These are phyloP conservation scores for Clarias pachynema DNA, from an alignment of 2,797 vertebrate species.

Conservation along the genomic window DNA sequence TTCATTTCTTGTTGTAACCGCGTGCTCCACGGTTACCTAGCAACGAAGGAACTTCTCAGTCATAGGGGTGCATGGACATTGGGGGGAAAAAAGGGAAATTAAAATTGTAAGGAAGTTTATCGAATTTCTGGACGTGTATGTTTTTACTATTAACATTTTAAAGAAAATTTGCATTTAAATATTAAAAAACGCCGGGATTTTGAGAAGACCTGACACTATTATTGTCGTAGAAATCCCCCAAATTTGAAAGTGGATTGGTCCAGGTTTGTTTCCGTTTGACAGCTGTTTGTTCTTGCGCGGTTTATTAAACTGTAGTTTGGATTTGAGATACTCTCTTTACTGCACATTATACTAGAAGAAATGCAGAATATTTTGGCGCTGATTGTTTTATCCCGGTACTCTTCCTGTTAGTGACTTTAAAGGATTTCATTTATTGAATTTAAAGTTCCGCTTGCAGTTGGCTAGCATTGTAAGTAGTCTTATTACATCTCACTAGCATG, in stretches of 20 bases:
- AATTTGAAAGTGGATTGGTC: neutral
- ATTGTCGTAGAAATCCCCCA: neutral
- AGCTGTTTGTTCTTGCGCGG: slow-evolving; percentile 28
- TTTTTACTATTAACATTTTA: accelerated
- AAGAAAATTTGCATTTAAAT: neutral
- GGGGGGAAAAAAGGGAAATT: neutral
- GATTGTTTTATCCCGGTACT: neutral
- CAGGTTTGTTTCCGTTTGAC: slow-evolving; percentile 40
- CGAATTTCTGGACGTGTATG: neutral
- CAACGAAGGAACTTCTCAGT: slow-evolving; percentile 65
- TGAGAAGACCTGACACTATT: neutral
- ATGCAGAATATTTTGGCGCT: neutral
- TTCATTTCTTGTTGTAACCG: slow-evolving; percentile 18
- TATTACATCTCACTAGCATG: neutral
- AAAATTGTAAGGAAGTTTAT: neutral
- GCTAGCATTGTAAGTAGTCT: slow-evolving; percentile 11
- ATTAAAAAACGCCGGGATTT: neutral
- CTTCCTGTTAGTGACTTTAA: neutral
- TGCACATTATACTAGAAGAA: neutral
- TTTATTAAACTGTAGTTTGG: neutral
- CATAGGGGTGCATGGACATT: neutral
- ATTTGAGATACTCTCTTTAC: neutral
- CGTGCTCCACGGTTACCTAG: slow-evolving; percentile 64
- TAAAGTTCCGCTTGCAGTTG: neutral
- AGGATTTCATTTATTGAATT: neutral